These are phyloP conservation scores for Volucella bombylans DNA, from an alignment of 2,888 invertebrate genomes.

Conservation along the genomic window DNA sequence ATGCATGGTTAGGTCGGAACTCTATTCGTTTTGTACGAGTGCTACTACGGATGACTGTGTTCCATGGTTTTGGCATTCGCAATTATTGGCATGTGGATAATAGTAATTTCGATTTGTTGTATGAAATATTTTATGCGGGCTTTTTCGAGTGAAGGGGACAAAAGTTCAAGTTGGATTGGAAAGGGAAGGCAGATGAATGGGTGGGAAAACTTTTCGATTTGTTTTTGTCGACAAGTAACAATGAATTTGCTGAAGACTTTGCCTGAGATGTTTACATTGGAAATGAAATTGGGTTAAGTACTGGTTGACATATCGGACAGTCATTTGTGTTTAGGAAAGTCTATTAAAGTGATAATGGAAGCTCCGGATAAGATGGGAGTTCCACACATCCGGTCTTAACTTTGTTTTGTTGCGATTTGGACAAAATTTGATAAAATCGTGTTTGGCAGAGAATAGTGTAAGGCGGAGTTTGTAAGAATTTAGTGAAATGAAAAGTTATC, in stretches of 20 bases:
- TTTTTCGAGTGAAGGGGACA: constrained; percentile 38
- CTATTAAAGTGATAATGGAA: constrained; percentile 20
- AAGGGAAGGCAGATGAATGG: background rate
- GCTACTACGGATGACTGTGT: too few species aligned
- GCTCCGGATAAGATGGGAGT: background rate
- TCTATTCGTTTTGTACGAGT: too few species aligned
- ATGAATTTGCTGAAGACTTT: constrained; percentile 30
- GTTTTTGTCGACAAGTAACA: constrained; percentile 28
- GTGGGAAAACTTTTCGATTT: background rate
- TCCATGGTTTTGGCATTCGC: constrained; percentile 61
- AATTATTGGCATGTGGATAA: constrained; percentile 72
- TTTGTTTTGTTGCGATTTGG: background rate
- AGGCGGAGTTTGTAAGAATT: too few species aligned
- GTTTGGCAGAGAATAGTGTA: too few species aligned
- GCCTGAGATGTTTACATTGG: constrained; percentile 45
- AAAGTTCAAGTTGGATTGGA: background rate
- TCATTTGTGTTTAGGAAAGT: constrained; percentile 26
- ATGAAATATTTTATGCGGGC: constrained; percentile 73
- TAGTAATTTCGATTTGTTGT: constrained; percentile 71
- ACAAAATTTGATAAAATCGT: too few species aligned
- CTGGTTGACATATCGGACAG: constrained; percentile 21
- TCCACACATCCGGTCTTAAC: constrained; percentile 16
- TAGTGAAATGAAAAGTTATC: too few species aligned
- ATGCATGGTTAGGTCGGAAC: constrained; percentile 55
- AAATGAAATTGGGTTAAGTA: constrained; percentile 48